Evolutionary conservation across 2,113 vertebrate genomes (phyloP).

Genomic region (Baryphthengus martii): DNA sequence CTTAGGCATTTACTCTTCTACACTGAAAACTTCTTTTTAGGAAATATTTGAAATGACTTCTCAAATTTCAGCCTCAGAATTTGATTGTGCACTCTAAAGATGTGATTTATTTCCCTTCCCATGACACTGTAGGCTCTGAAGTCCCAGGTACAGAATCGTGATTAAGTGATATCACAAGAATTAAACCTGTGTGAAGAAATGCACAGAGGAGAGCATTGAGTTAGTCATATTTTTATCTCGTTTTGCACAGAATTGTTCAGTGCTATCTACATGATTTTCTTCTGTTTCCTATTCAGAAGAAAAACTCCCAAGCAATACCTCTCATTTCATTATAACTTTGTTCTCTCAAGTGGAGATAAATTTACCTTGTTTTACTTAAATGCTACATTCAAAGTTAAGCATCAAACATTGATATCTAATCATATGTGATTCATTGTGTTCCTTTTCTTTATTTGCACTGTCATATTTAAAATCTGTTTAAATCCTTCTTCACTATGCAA

Average conservation of each 20-base stretch:
- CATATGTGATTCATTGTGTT: not conserved
- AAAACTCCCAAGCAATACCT: not conserved
- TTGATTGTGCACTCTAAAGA: conserved; percentile 82
- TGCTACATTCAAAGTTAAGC: not conserved
- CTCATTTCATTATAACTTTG: not conserved
- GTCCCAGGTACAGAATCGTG: conserved; percentile 78
- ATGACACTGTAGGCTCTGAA: conserved; percentile 72
- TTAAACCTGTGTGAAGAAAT: conserved; percentile 74
- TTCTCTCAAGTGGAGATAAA: not conserved
- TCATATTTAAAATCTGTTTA: not conserved
- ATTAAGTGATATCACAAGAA: conserved; percentile 79
- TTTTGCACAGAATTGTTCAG: not conserved
- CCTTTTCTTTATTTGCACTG: not conserved
- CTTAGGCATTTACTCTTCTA: conserved; percentile 2
- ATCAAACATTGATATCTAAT: not conserved
- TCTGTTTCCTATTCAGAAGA: not conserved
- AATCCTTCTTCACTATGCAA: not conserved
- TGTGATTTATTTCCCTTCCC: conserved; percentile 76
- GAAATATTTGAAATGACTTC: conserved; percentile 77
- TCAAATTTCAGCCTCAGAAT: conserved; percentile 81
- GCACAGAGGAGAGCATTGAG: not conserved
- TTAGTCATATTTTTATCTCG: not conserved
- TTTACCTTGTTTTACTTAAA: not conserved
- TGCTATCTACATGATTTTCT: not conserved
- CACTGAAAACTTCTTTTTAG: conserved; percentile 69